phyloP scores from a whole-genome alignment of 2,888 invertebrate genomes.

The Idaea dimidiata region DNA sequence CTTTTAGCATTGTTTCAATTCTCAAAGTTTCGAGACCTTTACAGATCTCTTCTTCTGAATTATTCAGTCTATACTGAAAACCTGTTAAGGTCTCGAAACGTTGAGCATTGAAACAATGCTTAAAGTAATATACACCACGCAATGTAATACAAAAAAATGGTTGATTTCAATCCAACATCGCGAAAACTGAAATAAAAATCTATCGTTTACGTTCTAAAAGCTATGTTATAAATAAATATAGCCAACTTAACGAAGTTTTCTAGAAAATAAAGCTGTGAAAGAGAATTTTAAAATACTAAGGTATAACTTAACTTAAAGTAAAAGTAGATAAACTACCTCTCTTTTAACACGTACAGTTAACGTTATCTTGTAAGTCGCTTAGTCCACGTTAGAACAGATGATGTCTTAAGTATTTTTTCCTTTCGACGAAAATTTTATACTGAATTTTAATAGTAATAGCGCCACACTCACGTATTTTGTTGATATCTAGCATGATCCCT shows the following conservation, averaged over 20 bases:
- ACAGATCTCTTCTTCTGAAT: no score
- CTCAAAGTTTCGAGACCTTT: no score
- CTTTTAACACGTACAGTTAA: slow-evolving; percentile 23
- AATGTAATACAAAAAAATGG: no score
- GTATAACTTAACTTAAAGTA: background rate
- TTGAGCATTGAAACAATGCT: no score
- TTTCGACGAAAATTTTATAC: slow-evolving; percentile 45
- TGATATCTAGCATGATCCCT: no score
- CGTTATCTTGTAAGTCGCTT: slow-evolving; percentile 40
- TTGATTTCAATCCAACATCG: no score
- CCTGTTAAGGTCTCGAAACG: no score
- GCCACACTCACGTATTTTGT: no score
- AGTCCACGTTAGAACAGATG: slow-evolving; percentile 36
- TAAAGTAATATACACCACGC: no score
- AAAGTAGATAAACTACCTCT: slow-evolving; percentile 21
- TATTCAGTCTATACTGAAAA: no score
- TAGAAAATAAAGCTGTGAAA: background rate
- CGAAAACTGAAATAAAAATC: no score
- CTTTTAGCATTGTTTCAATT: no score
- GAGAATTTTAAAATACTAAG: background rate
- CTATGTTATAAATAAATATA: background rate
- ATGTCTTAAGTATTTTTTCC: slow-evolving; percentile 41
- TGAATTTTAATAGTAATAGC: slow-evolving; percentile 49
- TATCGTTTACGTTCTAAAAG: background rate
- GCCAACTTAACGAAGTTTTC: background rate